Evolutionary conservation across 2,888 invertebrate genomes (phyloP).

Genomic region (Rosalia funebris): DNA sequence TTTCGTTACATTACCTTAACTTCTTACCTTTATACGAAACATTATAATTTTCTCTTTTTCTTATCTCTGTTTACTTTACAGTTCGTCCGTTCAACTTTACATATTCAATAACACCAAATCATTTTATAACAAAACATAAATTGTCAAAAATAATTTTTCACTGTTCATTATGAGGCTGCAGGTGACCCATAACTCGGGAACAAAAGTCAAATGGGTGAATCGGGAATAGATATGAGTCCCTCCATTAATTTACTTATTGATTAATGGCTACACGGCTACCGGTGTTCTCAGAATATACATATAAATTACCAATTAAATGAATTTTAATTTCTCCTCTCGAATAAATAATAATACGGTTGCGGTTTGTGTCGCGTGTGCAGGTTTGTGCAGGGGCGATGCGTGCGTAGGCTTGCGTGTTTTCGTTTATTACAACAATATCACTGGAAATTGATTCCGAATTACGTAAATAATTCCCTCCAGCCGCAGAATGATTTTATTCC

Average conservation of each 20-base stretch:
- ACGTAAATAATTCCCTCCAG: slow-evolving; percentile 45
- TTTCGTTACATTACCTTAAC: too few relatives aligned
- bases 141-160: too few relatives aligned
- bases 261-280: slow-evolving; percentile 2
- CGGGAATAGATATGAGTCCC: background rate
- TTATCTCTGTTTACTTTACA: too few relatives aligned
- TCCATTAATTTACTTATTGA: slow-evolving; percentile 13
- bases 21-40: too few relatives aligned
- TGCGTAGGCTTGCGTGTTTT: slow-evolving; percentile 19
- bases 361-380: slow-evolving; percentile 21
- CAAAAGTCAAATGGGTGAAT: background rate
- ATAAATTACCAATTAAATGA: slow-evolving; percentile 10
- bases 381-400: slow-evolving; percentile 13
- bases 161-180: background rate
- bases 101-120: too few relatives aligned
- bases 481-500: slow-evolving; percentile 39
- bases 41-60: too few relatives aligned
- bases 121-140: too few relatives aligned
- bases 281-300: slow-evolving; percentile 1
- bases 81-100: too few relatives aligned
- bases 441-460: slow-evolving; percentile 49
- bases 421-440: slow-evolving; percentile 35
- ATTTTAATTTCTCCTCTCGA: slow-evolving; percentile 7
- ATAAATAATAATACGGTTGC: slow-evolving; percentile 5
- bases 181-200: background rate